Base-by-base conservation (phyloP, 2,888 invertebrate species). In the Calameuta idolon region DNA sequence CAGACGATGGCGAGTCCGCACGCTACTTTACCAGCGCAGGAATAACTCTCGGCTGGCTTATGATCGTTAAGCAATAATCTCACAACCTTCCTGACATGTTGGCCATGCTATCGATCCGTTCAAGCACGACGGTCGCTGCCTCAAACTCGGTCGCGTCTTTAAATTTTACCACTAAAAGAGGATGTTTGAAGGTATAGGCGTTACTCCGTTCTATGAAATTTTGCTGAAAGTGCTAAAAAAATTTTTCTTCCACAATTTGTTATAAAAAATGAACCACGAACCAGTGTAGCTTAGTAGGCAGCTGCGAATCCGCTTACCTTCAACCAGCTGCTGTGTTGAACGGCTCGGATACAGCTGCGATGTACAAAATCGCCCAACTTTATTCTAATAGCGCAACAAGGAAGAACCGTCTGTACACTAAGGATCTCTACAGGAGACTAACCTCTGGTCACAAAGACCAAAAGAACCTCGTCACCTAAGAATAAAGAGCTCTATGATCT, bases 1-100 rank as follows among this genome's bases (percentile, higher is more conserved):
- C 71, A 15, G 71, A 33, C 3, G 71, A 71, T 71, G 30, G 40
- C 33, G 23, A 33, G 30, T 9, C 31, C 71, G 71, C 31, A 71
- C 33, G 71, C 71, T 71, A 71, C 31, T 71, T 71, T 71, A 71
- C 31, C 31, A 33, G 71, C 71, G 31, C 30, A 33, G 31, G 71
- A 71, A 71, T 71, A 71, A 71, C 71, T 71, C 71, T 71, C 31
- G 31, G 12, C 71, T 31, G 71, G 71, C 33, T 71, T 71, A 71
- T 30, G 71, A 71, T 71, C 71, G 71, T 71, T 33, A 71, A 71
- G 31, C 30, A 71, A 71, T 71, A 71, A 71, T n/a, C 71, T 71
- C 71, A 33, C 31, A 30, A 71, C 33, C 71, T 71, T 33, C 12
- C 71, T 33, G 71, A 71, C 71, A 71, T 33, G 71, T 71, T 71